Percentiles rank a stretch among this genome's conserved stretches.
Conservation (phyloP, 2,888 invertebrate species). For the Apantesis nais region DNA sequence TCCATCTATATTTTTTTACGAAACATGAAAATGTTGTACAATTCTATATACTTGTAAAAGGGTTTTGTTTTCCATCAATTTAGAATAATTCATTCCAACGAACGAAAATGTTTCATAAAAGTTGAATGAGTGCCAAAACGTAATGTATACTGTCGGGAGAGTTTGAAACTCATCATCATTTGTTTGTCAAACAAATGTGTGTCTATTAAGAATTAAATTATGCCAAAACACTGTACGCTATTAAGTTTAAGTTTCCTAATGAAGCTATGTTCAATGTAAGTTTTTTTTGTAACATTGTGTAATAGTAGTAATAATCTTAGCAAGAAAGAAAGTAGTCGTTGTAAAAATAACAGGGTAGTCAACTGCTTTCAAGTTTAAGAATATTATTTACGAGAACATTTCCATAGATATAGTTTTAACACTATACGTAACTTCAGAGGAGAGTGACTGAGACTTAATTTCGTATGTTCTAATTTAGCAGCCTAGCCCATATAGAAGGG, state of each 20-base stretch:
- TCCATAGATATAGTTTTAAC: neutral
- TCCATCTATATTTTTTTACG: slow-evolving; percentile 16
- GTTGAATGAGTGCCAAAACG: slow-evolving; percentile 59
- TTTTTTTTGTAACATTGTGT: neutral
- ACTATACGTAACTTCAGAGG: neutral
- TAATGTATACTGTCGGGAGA: slow-evolving; percentile 36
- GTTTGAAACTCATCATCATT: slow-evolving; percentile 36
- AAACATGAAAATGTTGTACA: neutral
- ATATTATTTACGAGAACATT: neutral
- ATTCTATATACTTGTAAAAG: slow-evolving; percentile 7
- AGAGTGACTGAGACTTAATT: neutral
- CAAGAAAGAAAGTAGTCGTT: neutral
- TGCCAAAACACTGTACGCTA: neutral
- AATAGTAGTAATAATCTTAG: neutral
- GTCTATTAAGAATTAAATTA: slow-evolving; percentile 16
- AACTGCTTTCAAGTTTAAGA: neutral
- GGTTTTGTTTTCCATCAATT: slow-evolving; percentile 14
- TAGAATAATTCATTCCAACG: slow-evolving; percentile 16
- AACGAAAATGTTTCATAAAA: slow-evolving; percentile 48
- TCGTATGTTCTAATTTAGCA: neutral
- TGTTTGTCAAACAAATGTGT: slow-evolving; percentile 31
- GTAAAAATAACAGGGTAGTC: neutral
- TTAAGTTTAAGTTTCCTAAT: neutral
- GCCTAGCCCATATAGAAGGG: neutral
- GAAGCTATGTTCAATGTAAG: neutral